Percentiles rank a stretch among this genome's conserved stretches.
Evolutionary conservation across 2,797 vertebrate species (phyloP).

Genomic region (Podargus strigoides): DNA sequence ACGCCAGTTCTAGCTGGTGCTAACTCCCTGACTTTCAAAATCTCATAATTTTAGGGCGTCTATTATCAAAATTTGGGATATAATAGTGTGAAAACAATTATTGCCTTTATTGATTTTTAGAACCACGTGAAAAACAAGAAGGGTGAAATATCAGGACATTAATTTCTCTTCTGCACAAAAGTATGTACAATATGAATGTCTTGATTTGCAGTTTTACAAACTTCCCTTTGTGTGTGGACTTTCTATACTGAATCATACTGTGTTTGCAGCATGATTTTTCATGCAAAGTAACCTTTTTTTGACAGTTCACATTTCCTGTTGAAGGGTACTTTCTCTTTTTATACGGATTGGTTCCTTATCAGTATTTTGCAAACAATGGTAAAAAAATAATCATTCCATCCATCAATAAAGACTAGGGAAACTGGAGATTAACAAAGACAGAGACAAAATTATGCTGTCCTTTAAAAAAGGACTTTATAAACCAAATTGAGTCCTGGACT

Average conservation of each 20-base stretch:
- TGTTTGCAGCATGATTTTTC: neutral
- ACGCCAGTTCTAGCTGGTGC: accelerated
- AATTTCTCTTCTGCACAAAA: neutral
- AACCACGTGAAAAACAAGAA: neutral
- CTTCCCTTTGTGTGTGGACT: neutral
- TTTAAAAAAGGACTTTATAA: neutral
- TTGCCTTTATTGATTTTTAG: neutral
- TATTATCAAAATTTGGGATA: neutral
- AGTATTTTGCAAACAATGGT: neutral
- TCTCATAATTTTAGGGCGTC: neutral
- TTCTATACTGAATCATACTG: neutral
- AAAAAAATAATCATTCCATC: neutral
- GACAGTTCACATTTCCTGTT: neutral
- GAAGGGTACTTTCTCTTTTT: neutral
- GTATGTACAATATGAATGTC: neutral
- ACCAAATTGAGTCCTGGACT: neutral
- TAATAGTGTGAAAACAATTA: neutral
- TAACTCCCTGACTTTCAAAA: neutral
- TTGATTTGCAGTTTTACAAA: neutral
- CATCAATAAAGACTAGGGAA: neutral
- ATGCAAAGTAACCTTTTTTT: neutral
- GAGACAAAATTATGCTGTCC: neutral
- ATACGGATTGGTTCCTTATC: neutral
- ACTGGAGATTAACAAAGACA: neutral
- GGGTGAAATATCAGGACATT: neutral